phyloP scores from a whole-genome alignment of 1,140 invertebrate genomes.

The Bombus picipes region DNA sequence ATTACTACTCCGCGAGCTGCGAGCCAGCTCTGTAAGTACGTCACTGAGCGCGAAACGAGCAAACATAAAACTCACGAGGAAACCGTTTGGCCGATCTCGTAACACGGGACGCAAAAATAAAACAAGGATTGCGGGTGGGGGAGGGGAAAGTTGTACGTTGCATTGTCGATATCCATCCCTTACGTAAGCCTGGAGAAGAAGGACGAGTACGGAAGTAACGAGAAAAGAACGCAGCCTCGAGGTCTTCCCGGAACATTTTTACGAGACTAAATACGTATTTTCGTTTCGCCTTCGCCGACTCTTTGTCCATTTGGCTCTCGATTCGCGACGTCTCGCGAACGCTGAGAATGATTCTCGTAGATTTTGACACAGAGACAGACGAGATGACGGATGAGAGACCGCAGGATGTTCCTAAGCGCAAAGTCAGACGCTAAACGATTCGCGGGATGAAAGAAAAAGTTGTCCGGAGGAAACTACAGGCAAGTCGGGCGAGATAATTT shows the following conservation, averaged over 20 bases:
- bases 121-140: not conserved
- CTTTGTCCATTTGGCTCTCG: not conserved
- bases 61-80: not conserved
- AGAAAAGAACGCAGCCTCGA: not conserved
- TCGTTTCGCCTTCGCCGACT: not conserved
- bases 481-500: slow-evolving; percentile 15
- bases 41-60: slow-evolving; percentile 12
- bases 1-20: slow-evolving; percentile 33
- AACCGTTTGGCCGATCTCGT: not conserved
- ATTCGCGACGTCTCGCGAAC: not conserved
- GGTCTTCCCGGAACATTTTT: not conserved
- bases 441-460: not conserved
- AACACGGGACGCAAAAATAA: not conserved
- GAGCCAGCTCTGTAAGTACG: slow-evolving; percentile 11
- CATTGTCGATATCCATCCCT: slow-evolving; percentile 9
- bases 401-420: not conserved
- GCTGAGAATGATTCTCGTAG: no score
- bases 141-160: not conserved
- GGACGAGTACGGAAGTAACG: not conserved
- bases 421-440: not conserved
- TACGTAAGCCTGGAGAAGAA: not conserved
- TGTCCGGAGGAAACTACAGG: not conserved
- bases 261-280: not conserved
- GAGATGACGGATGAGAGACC: no score
- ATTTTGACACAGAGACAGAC: no score